Conservation (phyloP, 2,797 vertebrate genomes). For the Tenualosa thibaudeaui region DNA sequence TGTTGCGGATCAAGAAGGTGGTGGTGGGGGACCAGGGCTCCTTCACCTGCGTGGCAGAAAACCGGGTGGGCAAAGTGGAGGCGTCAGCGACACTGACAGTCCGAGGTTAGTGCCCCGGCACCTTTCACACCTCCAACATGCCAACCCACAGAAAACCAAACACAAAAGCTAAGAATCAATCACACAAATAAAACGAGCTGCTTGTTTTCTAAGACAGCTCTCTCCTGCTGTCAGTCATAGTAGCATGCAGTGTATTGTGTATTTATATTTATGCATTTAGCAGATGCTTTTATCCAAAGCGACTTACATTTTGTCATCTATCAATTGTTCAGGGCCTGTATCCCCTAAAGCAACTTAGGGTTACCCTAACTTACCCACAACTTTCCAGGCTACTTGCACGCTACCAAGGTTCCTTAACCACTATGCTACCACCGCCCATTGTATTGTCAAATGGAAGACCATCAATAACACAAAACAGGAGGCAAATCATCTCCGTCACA, state of each 20-base stretch:
- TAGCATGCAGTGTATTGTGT: too few relatives aligned
- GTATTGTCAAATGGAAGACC: not conserved
- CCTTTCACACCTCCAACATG: not conserved
- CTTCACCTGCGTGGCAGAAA: slow-evolving; percentile 89
- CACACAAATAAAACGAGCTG: not conserved
- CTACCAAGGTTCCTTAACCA: too few relatives aligned
- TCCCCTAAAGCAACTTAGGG: not conserved
- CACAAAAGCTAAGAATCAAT: not conserved
- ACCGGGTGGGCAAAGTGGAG: slow-evolving; percentile 91
- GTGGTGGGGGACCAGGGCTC: slow-evolving; percentile 85
- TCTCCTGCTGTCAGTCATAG: not conserved
- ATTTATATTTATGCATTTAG: too few relatives aligned
- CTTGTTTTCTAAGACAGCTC: not conserved
- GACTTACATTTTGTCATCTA: too few relatives aligned
- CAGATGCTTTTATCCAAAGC: too few relatives aligned
- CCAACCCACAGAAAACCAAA: not conserved
- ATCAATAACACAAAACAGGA: not conserved
- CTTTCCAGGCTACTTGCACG: too few relatives aligned
- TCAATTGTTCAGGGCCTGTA: not conserved
- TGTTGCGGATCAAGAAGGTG: slow-evolving; percentile 90
- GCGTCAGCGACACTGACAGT: slow-evolving; percentile 90
- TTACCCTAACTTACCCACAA: too few relatives aligned
- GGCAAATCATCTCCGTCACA: not conserved
- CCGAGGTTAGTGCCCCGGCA: slow-evolving; percentile 82
- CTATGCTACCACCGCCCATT: too few relatives aligned